Conservation (phyloP, 2,797 vertebrate genomes). For the Channa striata region DNA sequence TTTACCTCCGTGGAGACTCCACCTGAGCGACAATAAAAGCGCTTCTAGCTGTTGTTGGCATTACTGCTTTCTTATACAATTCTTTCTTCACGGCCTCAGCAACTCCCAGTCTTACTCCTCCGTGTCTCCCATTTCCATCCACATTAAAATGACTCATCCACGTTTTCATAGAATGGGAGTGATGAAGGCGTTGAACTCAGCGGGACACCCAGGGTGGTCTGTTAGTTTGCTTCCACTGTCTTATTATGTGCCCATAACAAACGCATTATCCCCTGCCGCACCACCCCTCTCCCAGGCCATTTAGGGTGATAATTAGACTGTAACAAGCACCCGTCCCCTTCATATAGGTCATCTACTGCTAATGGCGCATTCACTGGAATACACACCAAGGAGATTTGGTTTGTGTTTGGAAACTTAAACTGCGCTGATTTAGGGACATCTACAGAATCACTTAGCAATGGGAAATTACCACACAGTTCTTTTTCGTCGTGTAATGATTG, state of each 20-base stretch:
- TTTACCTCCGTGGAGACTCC: slow-evolving; percentile 24
- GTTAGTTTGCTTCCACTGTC: slow-evolving; percentile 66
- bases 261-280: slow-evolving; percentile 76
- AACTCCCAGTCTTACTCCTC: not conserved
- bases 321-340: slow-evolving; percentile 71
- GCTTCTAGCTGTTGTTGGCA: slow-evolving; percentile 28
- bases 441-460: slow-evolving; percentile 31
- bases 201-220: slow-evolving; percentile 65
- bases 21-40: slow-evolving; percentile 40
- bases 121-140: slow-evolving; percentile 5
- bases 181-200: slow-evolving; percentile 49
- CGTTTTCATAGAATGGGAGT: slow-evolving; percentile 31
- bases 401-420: slow-evolving; percentile 34
- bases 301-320: slow-evolving; percentile 78
- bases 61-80: slow-evolving; percentile 27
- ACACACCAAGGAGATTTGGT: slow-evolving; percentile 38
- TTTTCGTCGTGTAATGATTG: not conserved
- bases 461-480: slow-evolving; percentile 1
- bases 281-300: slow-evolving; percentile 64
- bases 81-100: not conserved
- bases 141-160: slow-evolving; percentile 19
- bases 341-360: slow-evolving; percentile 70
- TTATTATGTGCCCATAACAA: slow-evolving; percentile 81
- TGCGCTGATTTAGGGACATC: slow-evolving; percentile 36
- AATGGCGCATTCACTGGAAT: slow-evolving; percentile 54